Percentiles rank a stretch among this genome's conserved stretches.
phyloP scores from a whole-genome alignment of 2,797 vertebrate genomes.

The Sebastes baramenuke region DNA sequence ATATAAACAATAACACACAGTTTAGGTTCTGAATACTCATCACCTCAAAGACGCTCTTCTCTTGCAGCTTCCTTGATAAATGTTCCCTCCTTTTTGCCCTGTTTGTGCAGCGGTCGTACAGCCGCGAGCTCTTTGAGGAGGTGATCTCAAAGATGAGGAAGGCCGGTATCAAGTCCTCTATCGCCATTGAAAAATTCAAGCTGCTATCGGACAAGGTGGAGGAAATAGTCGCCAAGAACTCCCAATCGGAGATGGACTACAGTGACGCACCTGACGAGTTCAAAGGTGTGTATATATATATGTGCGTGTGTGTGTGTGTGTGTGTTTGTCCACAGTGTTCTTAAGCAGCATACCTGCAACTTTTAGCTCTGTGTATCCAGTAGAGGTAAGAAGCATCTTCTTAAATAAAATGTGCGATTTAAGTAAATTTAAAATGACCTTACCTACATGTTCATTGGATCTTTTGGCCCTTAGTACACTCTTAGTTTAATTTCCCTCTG shows the following conservation, averaged over 20 bases:
- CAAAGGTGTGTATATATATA: conserved; percentile 82
- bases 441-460: no score
- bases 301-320: conserved; percentile 12
- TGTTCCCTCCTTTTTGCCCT: background rate
- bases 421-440: no score
- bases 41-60: background rate
- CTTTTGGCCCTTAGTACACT: accelerated
- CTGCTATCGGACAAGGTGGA: conserved; percentile 97
- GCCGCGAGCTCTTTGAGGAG: conserved; percentile 97
- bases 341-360: no score
- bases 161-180: conserved; percentile 98
- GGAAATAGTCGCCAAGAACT: conserved; percentile 97
- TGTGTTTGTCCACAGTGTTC: background rate
- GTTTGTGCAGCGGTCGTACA: conserved; percentile 91
- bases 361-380: background rate
- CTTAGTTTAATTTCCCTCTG: no score
- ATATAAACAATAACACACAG: background rate
- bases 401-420: no score
- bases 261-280: conserved; percentile 98
- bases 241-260: conserved; percentile 98
- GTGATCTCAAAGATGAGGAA: conserved; percentile 99
- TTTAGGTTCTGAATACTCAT: background rate
- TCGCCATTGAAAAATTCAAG: conserved; percentile 98
- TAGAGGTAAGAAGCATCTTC: background rate
- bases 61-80: background rate